Evolutionary conservation across 2,888 invertebrate genomes (phyloP).

Genomic region (Pheosia tremula): DNA sequence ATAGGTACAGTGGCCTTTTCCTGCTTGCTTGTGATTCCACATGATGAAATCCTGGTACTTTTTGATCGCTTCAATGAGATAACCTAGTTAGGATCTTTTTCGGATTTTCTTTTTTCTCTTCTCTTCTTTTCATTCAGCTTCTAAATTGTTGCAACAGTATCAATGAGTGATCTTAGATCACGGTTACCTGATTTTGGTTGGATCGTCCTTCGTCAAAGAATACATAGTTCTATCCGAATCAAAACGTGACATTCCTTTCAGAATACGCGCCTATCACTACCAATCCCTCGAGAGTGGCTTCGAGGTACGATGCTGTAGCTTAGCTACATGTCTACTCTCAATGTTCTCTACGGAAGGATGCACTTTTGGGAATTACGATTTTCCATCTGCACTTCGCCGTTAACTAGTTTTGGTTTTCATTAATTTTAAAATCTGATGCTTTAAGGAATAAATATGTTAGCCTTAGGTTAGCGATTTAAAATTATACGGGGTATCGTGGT

Average conservation of each 20-base stretch:
- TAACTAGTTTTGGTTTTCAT: neutral
- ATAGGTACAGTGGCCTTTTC: neutral
- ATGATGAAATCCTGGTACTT: neutral
- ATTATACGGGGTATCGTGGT: too few relatives aligned
- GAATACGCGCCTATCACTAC: neutral
- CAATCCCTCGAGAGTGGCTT: conserved; percentile 2
- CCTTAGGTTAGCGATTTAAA: too few relatives aligned
- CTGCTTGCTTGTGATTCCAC: neutral
- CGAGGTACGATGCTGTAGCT: neutral
- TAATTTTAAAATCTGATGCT: neutral
- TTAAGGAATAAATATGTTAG: neutral
- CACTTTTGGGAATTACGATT: neutral
- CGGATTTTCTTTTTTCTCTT: neutral
- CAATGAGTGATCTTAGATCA: too few relatives aligned
- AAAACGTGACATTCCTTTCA: neutral
- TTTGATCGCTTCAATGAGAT: neutral
- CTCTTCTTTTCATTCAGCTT: neutral
- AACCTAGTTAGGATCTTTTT: neutral
- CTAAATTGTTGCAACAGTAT: too few relatives aligned
- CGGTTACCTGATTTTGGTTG: too few relatives aligned
- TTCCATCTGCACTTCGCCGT: neutral
- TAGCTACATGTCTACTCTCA: neutral
- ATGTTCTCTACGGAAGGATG: neutral
- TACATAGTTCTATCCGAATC: too few relatives aligned
- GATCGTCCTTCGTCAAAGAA: too few relatives aligned